Base-by-base conservation (phyloP, 2,888 invertebrate genomes). In the Scaptomyza flava region DNA sequence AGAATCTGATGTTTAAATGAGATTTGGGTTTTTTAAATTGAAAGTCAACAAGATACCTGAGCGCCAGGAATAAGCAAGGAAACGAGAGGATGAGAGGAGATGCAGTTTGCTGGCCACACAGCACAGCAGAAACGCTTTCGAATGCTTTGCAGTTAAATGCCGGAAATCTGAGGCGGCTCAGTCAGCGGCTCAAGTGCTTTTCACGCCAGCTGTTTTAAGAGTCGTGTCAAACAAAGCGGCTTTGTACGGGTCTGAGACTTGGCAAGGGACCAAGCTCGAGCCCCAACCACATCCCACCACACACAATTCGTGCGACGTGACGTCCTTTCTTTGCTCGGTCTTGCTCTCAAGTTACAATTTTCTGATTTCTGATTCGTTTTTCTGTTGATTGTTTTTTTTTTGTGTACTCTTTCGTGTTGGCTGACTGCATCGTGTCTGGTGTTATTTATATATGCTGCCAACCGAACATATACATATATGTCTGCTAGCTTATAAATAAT, bases 281-380 rank as follows among this genome's bases (percentile, higher is more conserved):
- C 23, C 41, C n/a, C 12, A 36, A 14, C 6, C 33, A 9, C 30
- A 41, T 17, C 23, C 51, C 17, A 30, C 53, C 14, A 27, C 51
- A n/a, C 61, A 66, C 56, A 56, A 70, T 57, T 59, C 59, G 46
- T 68, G 68, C 57, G 60, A 77, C 71, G 77, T 73, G 77, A 79
- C 77, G 77, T 69, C 78, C 83, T 80, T 72, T 68, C 70, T 54
- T 70, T 72, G 68, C 73, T 47, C 2, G 33, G 47, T 33, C 23
- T 27, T 34, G 60, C 11, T 38, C 86, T 82, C 81, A 69, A 85
- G 86, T 82, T 81, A 85, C 81, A 81, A 84, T 81, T 84, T 41
- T 34, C 20, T 79, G 73, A 84, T 81, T 81, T 76, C 73, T 72
- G 81, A 77, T 80, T 83, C 80, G 72, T 62, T 73, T 67, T 72